These are phyloP conservation scores for Neotoxoptera formosana DNA, from an alignment of 1,140 invertebrate genomes.

Conservation along the genomic window DNA sequence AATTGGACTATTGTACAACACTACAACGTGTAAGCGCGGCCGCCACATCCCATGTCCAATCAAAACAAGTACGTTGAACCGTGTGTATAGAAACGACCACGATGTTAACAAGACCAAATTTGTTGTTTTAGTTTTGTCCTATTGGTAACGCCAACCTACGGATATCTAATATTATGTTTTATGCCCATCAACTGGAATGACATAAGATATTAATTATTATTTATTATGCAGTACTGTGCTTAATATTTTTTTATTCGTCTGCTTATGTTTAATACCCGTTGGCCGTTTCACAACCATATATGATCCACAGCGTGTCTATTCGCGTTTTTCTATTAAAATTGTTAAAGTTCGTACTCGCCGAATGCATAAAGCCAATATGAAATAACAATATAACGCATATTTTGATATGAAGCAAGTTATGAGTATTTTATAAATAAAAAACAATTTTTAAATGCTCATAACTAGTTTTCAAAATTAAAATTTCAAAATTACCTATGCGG, in stretches of 20 bases:
- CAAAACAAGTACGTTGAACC: slow-evolving; percentile 30
- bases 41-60: background rate
- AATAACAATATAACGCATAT: background rate
- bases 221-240: background rate
- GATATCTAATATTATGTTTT: background rate
- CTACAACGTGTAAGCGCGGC: background rate
- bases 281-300: background rate
- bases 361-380: background rate
- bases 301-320: background rate
- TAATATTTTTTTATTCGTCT: background rate
- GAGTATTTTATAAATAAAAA: too few relatives aligned
- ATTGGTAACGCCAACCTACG: background rate
- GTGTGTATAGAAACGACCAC: background rate
- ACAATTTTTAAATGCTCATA: too few relatives aligned
- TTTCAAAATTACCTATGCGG: background rate
- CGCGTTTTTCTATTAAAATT: background rate
- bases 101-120: slow-evolving; percentile 32
- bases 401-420: background rate
- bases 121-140: background rate
- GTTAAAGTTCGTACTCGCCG: background rate
- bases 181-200: background rate
- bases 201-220: background rate
- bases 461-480: background rate
- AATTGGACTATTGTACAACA: background rate
- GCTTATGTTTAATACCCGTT: background rate